Evolutionary conservation across 1,140 invertebrate genomes (phyloP).

Genomic region (Anthonomus grandis): DNA sequence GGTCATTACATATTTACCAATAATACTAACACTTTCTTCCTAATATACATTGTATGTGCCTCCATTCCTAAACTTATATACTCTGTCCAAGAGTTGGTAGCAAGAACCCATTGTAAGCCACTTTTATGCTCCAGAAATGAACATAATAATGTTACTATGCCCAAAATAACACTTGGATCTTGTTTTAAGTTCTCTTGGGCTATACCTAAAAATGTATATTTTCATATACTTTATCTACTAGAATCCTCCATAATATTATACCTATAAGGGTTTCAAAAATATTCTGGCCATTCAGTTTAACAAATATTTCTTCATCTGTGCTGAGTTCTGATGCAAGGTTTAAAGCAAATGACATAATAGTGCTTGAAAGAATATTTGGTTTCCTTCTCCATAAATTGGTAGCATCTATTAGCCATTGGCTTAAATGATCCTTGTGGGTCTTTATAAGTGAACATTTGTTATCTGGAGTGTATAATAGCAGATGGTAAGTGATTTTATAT

Average conservation of each 20-base stretch:
- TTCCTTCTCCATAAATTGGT: slow-evolving; percentile 32
- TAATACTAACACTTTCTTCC: slow-evolving; percentile 54
- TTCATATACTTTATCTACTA: slow-evolving; percentile 41
- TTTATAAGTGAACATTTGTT: background rate
- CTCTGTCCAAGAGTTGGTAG: slow-evolving; percentile 54
- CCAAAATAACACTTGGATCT: slow-evolving; percentile 57
- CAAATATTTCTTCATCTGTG: slow-evolving; percentile 47
- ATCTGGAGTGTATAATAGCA: background rate
- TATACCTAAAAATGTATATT: slow-evolving; percentile 6
- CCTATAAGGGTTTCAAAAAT: slow-evolving; percentile 47
- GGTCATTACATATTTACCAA: slow-evolving; percentile 48
- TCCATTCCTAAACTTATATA: slow-evolving; percentile 55
- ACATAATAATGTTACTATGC: slow-evolving; percentile 56
- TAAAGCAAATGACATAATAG: slow-evolving; percentile 50
- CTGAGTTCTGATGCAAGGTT: slow-evolving; percentile 51
- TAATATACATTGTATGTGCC: slow-evolving; percentile 63
- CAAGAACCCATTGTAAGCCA: slow-evolving; percentile 56
- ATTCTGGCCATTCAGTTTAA: slow-evolving; percentile 45
- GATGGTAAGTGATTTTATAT: background rate
- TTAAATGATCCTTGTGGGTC: background rate
- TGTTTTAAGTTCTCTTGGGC: slow-evolving; percentile 33
- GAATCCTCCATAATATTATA: background rate
- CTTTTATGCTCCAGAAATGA: slow-evolving; percentile 53
- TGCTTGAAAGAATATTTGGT: slow-evolving; percentile 42
- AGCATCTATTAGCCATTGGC: slow-evolving; percentile 19